A percentile compares a stretch with the other conserved stretches of the same genome.
These are phyloP conservation scores for Megaceryle alcyon DNA, from an alignment of 2,797 vertebrate species.

Conservation along the genomic window DNA sequence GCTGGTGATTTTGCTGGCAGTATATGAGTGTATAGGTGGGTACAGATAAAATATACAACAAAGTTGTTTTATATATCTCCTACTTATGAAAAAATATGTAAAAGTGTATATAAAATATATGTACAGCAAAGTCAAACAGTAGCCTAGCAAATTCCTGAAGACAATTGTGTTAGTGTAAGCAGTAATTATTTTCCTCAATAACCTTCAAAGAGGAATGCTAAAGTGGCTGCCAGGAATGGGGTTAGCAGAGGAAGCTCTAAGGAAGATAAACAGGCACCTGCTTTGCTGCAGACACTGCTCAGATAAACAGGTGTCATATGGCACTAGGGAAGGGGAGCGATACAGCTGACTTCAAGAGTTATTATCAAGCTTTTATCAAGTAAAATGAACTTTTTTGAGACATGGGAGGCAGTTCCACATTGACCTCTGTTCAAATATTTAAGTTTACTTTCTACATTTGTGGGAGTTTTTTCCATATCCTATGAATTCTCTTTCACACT, in stretches of 20 bases:
- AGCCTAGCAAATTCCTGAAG: background rate
- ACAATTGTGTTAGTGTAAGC: background rate
- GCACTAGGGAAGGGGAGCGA: background rate
- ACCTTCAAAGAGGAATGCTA: background rate
- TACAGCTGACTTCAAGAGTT: background rate
- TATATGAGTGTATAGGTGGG: background rate
- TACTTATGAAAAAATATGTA: background rate
- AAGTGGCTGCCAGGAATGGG: background rate
- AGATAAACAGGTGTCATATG: background rate
- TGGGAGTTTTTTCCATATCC: background rate
- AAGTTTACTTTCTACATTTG: background rate
- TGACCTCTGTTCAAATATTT: background rate
- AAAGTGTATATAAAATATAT: background rate
- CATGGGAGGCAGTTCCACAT: background rate
- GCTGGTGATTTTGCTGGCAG: background rate
- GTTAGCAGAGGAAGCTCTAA: background rate
- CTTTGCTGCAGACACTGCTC: background rate
- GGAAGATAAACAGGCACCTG: background rate
- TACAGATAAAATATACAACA: background rate
- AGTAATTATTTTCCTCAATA: background rate
- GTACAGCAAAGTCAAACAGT: background rate
- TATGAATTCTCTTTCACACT: background rate
- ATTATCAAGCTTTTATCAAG: background rate
- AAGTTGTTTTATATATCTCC: background rate
- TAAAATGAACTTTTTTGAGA: background rate